Evolutionary conservation across 2,888 invertebrate species (phyloP).

Genomic region (Temnothorax unifasciatus): DNA sequence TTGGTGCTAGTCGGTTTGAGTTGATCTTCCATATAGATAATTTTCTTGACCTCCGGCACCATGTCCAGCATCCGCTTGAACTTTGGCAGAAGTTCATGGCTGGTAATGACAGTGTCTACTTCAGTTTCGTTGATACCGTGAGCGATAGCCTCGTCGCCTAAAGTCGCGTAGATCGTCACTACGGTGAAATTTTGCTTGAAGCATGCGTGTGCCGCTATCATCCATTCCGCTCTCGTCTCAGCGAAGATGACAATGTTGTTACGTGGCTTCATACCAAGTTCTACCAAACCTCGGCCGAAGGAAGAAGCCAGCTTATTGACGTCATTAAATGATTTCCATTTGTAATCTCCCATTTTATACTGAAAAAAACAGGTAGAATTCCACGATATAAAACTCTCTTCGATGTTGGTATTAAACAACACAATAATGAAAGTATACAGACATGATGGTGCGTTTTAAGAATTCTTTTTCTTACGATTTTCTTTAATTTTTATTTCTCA

Average conservation of each 20-base stretch:
- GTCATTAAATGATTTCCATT: slow-evolving; percentile 94
- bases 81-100: slow-evolving; percentile 96
- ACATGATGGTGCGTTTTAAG: neutral
- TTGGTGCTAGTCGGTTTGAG: slow-evolving; percentile 90
- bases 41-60: slow-evolving; percentile 92
- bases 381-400: neutral
- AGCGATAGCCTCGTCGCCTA: slow-evolving; percentile 98
- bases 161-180: slow-evolving; percentile 98
- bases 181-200: slow-evolving; percentile 95
- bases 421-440: neutral
- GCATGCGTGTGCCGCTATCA: slow-evolving; percentile 98
- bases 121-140: slow-evolving; percentile 99
- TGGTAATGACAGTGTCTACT: slow-evolving; percentile 96
- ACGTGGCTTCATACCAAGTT: slow-evolving; percentile 91
- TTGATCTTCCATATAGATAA: slow-evolving; percentile 96
- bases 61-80: slow-evolving; percentile 92
- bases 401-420: neutral
- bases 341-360: slow-evolving; percentile 97
- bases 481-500: neutral
- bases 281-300: slow-evolving; percentile 95
- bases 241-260: slow-evolving; percentile 97
- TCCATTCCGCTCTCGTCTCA: slow-evolving; percentile 99
- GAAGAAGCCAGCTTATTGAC: slow-evolving; percentile 92
- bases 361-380: slow-evolving; percentile 85
- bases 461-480: neutral